Conservation (phyloP, 2,888 invertebrate genomes). For the Eutolmus rufibarbis region DNA sequence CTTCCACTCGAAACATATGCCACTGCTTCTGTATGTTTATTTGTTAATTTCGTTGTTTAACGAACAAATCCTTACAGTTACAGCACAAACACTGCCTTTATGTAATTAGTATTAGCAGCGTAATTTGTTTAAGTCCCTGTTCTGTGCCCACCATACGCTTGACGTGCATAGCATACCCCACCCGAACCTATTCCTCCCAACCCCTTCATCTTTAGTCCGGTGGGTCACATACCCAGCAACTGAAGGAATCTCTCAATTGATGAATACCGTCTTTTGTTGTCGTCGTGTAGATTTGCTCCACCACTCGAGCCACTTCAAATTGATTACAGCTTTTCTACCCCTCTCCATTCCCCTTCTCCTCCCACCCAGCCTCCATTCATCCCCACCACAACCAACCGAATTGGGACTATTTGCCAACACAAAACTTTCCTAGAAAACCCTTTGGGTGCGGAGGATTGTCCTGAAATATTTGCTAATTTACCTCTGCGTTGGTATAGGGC, state of each 20-base stretch:
- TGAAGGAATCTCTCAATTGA: slow-evolving; percentile 19
- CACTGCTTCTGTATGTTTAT: background rate
- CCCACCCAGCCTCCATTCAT: background rate
- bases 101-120: slow-evolving; percentile 44
- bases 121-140: slow-evolving; percentile 43
- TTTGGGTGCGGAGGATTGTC: slow-evolving; percentile 9
- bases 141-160: background rate
- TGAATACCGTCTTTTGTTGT: slow-evolving; percentile 17
- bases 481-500: background rate
- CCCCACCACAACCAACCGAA: background rate
- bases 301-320: slow-evolving; percentile 19
- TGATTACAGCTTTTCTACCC: slow-evolving; percentile 4
- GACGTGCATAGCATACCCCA: background rate
- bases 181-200: no score
- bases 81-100: slow-evolving; percentile 44
- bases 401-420: slow-evolving; percentile 16
- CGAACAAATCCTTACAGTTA: slow-evolving; percentile 35
- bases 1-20: background rate
- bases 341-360: background rate
- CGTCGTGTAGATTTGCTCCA: background rate
- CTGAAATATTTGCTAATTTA: slow-evolving; percentile 36
- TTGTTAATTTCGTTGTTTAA: slow-evolving; percentile 31
- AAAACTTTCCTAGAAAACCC: slow-evolving; percentile 28
- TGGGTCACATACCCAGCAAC: background rate
- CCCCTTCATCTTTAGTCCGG: background rate